phyloP scores from a whole-genome alignment of 2,888 invertebrate genomes.

The Hyposoter dolosus region DNA sequence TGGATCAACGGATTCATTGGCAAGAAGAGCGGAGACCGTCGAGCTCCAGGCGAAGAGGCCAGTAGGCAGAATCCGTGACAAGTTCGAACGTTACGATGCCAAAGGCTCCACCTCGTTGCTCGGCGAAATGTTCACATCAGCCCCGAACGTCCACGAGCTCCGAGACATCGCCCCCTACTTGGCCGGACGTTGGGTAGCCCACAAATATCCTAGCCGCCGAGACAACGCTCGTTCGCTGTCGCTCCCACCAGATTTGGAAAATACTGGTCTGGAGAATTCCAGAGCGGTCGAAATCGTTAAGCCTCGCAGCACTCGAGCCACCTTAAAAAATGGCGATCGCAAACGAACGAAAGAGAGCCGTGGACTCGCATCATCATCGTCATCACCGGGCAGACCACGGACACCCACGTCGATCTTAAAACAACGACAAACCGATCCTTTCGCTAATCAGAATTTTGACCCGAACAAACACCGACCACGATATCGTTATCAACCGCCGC shows the following conservation, averaged over 20 bases:
- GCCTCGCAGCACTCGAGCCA: constrained; percentile 27
- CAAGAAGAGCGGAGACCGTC: constrained; percentile 80
- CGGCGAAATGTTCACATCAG: constrained; percentile 92
- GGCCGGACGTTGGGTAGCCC: constrained; percentile 92
- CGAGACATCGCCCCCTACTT: constrained; percentile 92
- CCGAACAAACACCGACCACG: constrained; percentile 91
- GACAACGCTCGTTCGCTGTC: constrained; percentile 89
- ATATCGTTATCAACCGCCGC: constrained; percentile 91
- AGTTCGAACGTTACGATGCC: constrained; percentile 87
- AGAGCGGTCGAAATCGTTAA: constrained; percentile 45
- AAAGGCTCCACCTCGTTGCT: constrained; percentile 86
- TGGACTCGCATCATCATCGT: constrained; percentile 61
- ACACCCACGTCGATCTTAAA: constrained; percentile 84
- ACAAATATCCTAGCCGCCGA: constrained; percentile 90
- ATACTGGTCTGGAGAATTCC: constrained; percentile 34
- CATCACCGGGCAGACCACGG: constrained; percentile 73
- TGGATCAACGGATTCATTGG: constrained; percentile 73
- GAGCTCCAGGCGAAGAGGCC: constrained; percentile 85
- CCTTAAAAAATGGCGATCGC: constrained; percentile 31
- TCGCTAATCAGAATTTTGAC: constrained; percentile 90
- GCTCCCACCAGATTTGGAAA: constrained; percentile 83
- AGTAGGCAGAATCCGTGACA: constrained; percentile 90
- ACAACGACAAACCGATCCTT: constrained; percentile 84
- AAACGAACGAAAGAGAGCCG: constrained; percentile 39
- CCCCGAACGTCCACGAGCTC: constrained; percentile 91